Conservation (phyloP, 1,140 invertebrate genomes). For the Teleogryllus occipitalis region DNA sequence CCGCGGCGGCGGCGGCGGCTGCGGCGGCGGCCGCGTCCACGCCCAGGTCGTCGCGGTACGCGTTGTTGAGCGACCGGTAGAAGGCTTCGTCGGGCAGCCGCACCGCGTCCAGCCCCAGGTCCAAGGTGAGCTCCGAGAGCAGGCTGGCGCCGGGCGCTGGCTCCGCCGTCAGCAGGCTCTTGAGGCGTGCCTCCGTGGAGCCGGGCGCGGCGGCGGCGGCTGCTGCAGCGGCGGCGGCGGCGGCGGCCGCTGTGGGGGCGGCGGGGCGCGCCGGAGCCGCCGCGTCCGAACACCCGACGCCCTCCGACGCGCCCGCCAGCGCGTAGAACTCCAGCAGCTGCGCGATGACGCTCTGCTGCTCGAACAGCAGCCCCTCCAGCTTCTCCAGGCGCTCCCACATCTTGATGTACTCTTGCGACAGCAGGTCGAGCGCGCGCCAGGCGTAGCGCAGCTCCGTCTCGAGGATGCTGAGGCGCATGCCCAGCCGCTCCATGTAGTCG, state of each 20-base stretch:
- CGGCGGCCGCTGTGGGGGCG: conserved; percentile 30
- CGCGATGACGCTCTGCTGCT: conserved; percentile 85
- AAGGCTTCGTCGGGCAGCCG: conserved; percentile 70
- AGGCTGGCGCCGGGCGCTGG: background rate
- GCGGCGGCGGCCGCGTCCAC: conserved; percentile 39
- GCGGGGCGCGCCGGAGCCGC: conserved; percentile 34
- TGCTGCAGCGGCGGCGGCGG: conserved; percentile 2
- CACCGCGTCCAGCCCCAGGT: conserved; percentile 42
- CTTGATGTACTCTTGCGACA: conserved; percentile 85
- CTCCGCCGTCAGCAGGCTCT: conserved; percentile 7
- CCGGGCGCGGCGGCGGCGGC: conserved; percentile 27
- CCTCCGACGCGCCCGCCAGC: conserved; percentile 33
- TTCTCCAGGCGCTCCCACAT: conserved; percentile 91
- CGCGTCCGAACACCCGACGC: conserved; percentile 33
- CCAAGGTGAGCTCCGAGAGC: conserved; percentile 37
- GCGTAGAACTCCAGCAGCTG: conserved; percentile 75
- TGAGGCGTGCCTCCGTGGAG: background rate
- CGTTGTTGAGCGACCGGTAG: conserved; percentile 79
- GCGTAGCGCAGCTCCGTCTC: conserved; percentile 86
- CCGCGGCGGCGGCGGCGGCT: conserved; percentile 41
- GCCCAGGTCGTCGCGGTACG: conserved; percentile 65
- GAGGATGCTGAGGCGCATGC: conserved; percentile 71
- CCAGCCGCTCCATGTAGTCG: conserved; percentile 82
- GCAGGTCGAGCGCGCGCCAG: conserved; percentile 80
- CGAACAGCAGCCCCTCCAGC: conserved; percentile 76